A percentile compares a stretch with the other conserved stretches of the same genome.
Conservation (phyloP, 2,113 vertebrate species). For the Hemichromis elongatus region DNA sequence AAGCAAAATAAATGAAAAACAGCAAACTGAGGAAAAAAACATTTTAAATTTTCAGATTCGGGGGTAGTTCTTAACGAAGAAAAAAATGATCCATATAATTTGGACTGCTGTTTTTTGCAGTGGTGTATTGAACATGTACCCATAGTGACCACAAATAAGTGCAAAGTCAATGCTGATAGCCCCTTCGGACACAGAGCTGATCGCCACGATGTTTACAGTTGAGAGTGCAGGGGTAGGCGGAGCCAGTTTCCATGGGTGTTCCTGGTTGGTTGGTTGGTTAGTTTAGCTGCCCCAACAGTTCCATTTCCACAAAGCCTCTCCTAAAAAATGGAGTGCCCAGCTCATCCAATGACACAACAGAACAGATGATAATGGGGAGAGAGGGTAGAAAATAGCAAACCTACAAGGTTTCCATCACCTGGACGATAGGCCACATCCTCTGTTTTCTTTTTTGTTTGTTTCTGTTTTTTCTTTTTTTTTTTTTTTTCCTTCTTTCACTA, state of each 20-base stretch:
- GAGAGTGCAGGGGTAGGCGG: not conserved
- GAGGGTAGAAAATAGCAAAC: slow-evolving; percentile 56
- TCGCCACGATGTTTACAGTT: slow-evolving; percentile 35
- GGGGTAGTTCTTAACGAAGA: slow-evolving; percentile 17
- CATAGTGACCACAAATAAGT: slow-evolving; percentile 68
- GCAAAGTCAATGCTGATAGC: slow-evolving; percentile 72
- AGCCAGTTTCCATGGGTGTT: slow-evolving; percentile 25
- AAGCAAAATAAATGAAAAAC: slow-evolving; percentile 18
- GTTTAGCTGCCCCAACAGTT: slow-evolving; percentile 75
- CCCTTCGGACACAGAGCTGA: slow-evolving; percentile 36
- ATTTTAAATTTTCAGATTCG: not conserved
- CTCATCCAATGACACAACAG: slow-evolving; percentile 79
- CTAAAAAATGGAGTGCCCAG: slow-evolving; percentile 81
- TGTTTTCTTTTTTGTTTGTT: slow-evolving; percentile 47
- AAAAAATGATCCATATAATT: slow-evolving; percentile 38
- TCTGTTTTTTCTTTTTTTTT: not conserved
- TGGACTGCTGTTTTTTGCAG: slow-evolving; percentile 39
- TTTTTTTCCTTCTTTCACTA: slow-evolving; percentile 55
- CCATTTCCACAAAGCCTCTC: slow-evolving; percentile 78
- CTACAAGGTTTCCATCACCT: slow-evolving; percentile 90
- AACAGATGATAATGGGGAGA: slow-evolving; percentile 56
- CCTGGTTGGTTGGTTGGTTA: slow-evolving; percentile 3
- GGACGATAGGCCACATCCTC: slow-evolving; percentile 86
- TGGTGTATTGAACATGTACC: slow-evolving; percentile 59
- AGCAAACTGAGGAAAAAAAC: accelerated